These are phyloP conservation scores for Lasiommata megera DNA, from an alignment of 2,888 invertebrate genomes.

Conservation along the genomic window DNA sequence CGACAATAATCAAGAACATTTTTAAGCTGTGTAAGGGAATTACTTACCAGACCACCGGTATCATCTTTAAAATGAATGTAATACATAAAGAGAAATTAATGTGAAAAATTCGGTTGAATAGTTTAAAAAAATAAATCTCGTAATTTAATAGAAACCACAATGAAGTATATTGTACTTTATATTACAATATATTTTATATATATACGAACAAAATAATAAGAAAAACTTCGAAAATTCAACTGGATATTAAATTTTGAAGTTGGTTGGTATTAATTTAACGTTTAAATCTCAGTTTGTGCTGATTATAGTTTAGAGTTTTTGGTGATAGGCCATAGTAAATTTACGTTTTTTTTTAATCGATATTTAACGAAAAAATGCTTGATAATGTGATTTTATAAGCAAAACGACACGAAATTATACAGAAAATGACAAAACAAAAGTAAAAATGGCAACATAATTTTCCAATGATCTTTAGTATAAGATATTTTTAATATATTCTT, in stretches of 20 bases:
- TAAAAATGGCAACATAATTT: conserved; percentile 22
- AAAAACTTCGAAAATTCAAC: too few relatives aligned
- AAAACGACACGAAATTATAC: not conserved
- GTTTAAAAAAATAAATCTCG: too few relatives aligned
- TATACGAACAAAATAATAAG: too few relatives aligned
- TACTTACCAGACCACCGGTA: too few relatives aligned
- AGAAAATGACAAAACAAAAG: not conserved
- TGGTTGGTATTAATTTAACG: not conserved
- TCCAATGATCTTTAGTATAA: conserved; percentile 43
- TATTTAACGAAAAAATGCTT: not conserved
- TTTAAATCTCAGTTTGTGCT: not conserved
- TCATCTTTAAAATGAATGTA: too few relatives aligned
- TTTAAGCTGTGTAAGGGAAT: too few relatives aligned
- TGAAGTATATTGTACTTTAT: too few relatives aligned
- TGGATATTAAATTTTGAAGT: not conserved
- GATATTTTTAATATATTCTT: conserved; percentile 30
- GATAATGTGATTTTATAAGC: not conserved
- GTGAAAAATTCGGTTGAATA: too few relatives aligned
- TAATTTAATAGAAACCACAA: too few relatives aligned
- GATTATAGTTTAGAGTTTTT: not conserved
- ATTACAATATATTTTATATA: too few relatives aligned
- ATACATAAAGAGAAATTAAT: too few relatives aligned
- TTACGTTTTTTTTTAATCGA: not conserved
- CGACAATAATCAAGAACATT: too few relatives aligned
- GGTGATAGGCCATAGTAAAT: conserved; percentile 2